Conservation (phyloP, 2,888 invertebrate species). For the Amblyjoppa fuscipennis region DNA sequence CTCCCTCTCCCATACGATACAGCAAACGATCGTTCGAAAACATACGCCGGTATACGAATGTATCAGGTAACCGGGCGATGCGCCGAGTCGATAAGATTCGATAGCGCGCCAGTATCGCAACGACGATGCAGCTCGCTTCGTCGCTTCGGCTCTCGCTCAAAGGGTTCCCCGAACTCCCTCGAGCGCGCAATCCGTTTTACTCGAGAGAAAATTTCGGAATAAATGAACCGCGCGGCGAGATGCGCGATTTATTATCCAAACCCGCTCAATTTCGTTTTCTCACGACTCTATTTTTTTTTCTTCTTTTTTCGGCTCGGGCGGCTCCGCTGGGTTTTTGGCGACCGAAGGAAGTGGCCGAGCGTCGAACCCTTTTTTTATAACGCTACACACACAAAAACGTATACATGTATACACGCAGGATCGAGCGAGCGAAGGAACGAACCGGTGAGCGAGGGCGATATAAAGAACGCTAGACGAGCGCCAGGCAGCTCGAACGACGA, state of each 20-base stretch:
- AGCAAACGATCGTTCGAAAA: constrained; percentile 2
- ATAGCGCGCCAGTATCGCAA: constrained; percentile 1
- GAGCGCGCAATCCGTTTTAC: not conserved
- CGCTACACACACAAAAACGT: not conserved
- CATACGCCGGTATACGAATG: not conserved
- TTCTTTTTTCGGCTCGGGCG: constrained; percentile 54
- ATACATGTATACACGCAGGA: constrained; percentile 34
- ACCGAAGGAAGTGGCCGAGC: constrained; percentile 76
- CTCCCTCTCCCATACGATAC: not conserved
- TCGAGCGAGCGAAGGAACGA: constrained; percentile 50
- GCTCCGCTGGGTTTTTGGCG: constrained; percentile 74
- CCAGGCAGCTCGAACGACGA: constrained; percentile 71
- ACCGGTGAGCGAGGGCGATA: constrained; percentile 39
- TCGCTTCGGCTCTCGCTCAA: constrained; percentile 24
- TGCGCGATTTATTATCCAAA: constrained; percentile 54
- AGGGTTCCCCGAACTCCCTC: constrained; percentile 29
- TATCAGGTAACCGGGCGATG: constrained; percentile 21
- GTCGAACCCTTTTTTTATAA: constrained; percentile 75
- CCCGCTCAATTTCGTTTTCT: constrained; percentile 58
- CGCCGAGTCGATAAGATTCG: constrained; percentile 34
- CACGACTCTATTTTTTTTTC: constrained; percentile 70
- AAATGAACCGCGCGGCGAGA: constrained; percentile 32
- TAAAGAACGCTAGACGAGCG: constrained; percentile 69
- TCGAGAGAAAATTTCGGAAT: constrained; percentile 25
- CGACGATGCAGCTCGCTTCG: constrained; percentile 38